A percentile compares a stretch with the other conserved stretches of the same genome.
These are phyloP conservation scores for Branchipolynoe longqiensis DNA, from an alignment of 2,888 invertebrate species.

Conservation along the genomic window DNA sequence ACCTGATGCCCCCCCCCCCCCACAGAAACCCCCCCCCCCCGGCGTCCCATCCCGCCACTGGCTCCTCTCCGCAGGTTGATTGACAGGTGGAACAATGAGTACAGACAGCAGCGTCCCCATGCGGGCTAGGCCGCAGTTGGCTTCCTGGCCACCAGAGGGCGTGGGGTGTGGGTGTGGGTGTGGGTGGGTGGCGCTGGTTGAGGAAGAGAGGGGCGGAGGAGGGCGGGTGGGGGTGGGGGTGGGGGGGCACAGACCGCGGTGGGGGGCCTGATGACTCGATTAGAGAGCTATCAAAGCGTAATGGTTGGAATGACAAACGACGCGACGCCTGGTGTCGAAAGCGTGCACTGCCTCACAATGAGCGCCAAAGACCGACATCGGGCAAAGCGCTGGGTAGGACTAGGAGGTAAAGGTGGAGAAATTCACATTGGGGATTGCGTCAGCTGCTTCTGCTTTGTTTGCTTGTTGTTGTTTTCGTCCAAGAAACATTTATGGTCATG, in stretches of 20 bases:
- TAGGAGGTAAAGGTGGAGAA: too few species aligned
- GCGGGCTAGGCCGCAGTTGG: background rate
- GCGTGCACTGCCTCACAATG: constrained; percentile 22
- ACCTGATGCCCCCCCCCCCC: too few species aligned
- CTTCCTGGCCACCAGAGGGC: background rate
- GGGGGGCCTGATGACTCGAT: constrained; percentile 9
- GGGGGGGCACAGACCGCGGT: background rate
- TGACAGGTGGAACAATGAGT: constrained; percentile 5
- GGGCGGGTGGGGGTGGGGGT: too few species aligned
- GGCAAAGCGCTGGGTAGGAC: too few species aligned
- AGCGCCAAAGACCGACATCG: too few species aligned
- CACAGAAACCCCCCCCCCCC: background rate
- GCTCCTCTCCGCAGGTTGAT: background rate
- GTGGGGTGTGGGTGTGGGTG: background rate
- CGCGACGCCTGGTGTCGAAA: background rate
- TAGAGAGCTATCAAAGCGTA: constrained; percentile 46
- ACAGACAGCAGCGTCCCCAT: background rate
- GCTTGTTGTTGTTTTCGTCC: too few species aligned
- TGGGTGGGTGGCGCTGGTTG: background rate
- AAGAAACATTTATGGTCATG: background rate
- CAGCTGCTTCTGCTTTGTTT: background rate
- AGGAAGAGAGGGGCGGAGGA: too few species aligned
- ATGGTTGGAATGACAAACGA: constrained; percentile 14
- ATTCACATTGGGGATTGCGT: too few species aligned
- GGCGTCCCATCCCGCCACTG: too few species aligned